A percentile compares a stretch with the other conserved stretches of the same genome.
These are phyloP conservation scores for Metopia argyrocephala DNA, from an alignment of 2,888 invertebrate species.

Conservation along the genomic window DNA sequence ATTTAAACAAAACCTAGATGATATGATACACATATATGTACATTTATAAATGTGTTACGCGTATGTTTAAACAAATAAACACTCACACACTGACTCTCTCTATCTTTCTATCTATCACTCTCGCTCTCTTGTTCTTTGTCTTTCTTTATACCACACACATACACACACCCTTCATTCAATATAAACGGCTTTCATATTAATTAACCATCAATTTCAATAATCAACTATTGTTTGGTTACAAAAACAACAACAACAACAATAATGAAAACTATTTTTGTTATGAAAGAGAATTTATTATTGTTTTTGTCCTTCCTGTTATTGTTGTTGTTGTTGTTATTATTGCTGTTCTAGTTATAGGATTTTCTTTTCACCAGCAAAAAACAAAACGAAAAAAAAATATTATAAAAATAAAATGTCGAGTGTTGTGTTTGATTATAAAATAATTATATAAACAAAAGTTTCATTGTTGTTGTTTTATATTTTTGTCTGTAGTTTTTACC, in stretches of 20 bases:
- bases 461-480: slow-evolving; percentile 5
- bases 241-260: neutral
- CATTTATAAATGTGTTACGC: neutral
- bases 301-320: slow-evolving; percentile 9
- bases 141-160: neutral
- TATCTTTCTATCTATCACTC: neutral
- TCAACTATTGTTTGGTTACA: slow-evolving; percentile 42
- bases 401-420: slow-evolving; percentile 11
- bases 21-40: slow-evolving; percentile 57
- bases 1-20: slow-evolving; percentile 55
- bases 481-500: neutral
- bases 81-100: no score
- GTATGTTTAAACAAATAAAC: neutral
- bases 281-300: neutral
- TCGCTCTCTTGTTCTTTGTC: neutral
- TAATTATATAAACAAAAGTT: slow-evolving; percentile 50
- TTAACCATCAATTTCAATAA: slow-evolving; percentile 65
- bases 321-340: slow-evolving; percentile 13
- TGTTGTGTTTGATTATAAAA: slow-evolving; percentile 59
- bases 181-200: slow-evolving; percentile 59
- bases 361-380: neutral
- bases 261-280: neutral
- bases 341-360: neutral
- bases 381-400: slow-evolving; percentile 26
- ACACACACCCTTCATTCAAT: neutral